Evolutionary conservation across 2,797 vertebrate species (phyloP).

Genomic region (Aplochiton taeniatus): DNA sequence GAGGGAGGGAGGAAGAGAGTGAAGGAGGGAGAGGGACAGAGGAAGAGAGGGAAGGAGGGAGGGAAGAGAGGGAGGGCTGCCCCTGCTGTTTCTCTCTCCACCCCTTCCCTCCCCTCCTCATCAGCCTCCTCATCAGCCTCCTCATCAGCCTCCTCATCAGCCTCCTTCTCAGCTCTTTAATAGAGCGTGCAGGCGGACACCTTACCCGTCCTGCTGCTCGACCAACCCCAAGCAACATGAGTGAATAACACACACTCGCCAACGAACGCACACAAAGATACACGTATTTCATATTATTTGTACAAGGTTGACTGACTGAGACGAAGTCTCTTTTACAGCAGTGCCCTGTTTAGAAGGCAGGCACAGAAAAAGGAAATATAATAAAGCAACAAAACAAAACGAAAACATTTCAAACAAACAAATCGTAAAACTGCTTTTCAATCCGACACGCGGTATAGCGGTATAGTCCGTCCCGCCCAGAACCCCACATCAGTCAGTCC

Average conservation of each 20-base stretch:
- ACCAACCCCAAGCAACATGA: conserved; percentile 46
- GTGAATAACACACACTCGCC: not conserved
- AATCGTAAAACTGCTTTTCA: no score
- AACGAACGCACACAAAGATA: not conserved
- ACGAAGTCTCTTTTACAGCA: no score
- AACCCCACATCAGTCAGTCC: no score
- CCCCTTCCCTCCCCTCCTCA: not conserved
- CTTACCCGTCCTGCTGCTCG: conserved; percentile 40
- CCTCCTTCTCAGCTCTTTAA: conserved; percentile 61
- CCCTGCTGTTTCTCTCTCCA: not conserved
- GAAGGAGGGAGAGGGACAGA: not conserved
- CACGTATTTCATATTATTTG: no score
- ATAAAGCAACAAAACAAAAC: no score
- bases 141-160: conserved; percentile 30
- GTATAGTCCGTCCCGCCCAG: no score
- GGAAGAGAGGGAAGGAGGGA: not conserved
- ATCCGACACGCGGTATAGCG: no score
- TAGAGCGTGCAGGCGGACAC: conserved; percentile 47
- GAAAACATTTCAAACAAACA: no score
- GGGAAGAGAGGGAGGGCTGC: conserved; percentile 6
- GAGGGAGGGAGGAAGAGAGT: not conserved
- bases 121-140: conserved; percentile 27
- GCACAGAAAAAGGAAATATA: no score
- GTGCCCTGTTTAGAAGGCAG: no score
- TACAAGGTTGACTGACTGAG: no score